phyloP scores from a whole-genome alignment of 2,797 vertebrate species.

The Lophura swinhoii region DNA sequence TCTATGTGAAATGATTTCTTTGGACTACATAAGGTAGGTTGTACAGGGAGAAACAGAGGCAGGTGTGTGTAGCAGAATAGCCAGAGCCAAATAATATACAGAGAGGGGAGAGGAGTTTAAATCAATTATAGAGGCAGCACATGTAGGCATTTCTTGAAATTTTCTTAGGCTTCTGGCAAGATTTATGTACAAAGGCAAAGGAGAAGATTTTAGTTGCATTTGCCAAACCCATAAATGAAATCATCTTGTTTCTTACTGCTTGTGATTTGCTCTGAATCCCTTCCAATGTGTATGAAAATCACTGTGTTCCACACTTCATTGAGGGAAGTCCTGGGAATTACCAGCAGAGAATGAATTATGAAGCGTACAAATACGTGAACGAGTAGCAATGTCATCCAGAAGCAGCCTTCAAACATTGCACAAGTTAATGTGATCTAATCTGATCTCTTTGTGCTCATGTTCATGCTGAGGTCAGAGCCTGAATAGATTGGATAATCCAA shows the following conservation, averaged over 20 bases:
- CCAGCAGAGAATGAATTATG: not conserved
- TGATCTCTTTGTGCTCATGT: not conserved
- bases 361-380: not conserved
- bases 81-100: not conserved
- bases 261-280: not conserved
- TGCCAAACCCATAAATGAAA: not conserved
- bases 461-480: not conserved
- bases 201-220: not conserved
- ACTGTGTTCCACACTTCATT: not conserved
- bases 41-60: not conserved
- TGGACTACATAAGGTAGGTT: not conserved
- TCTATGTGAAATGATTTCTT: not conserved
- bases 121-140: not conserved
- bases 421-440: not conserved
- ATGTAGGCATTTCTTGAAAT: not conserved
- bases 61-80: not conserved
- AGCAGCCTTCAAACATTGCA: not conserved
- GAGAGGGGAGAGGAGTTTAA: not conserved
- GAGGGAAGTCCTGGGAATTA: not conserved
- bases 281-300: not conserved
- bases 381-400: not conserved
- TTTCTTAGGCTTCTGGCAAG: not conserved
- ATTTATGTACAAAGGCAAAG: not conserved
- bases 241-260: not conserved
- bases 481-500: accelerated